A percentile compares a stretch with the other conserved stretches of the same genome.
These are phyloP conservation scores for Lepidochrysops patricia DNA, from an alignment of 2,888 invertebrate species.

Conservation along the genomic window DNA sequence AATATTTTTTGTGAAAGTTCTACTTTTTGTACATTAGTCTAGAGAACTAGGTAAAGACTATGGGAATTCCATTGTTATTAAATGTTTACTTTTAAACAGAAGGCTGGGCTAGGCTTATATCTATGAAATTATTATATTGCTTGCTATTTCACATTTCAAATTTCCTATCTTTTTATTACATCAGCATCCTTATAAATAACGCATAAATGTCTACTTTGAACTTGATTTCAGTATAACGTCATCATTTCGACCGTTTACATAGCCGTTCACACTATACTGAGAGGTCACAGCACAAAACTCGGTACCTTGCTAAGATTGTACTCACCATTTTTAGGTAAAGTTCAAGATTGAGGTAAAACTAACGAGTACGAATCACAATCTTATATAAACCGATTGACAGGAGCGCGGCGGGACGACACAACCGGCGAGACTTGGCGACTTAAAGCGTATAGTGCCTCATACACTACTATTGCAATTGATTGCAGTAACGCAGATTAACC, in stretches of 20 bases:
- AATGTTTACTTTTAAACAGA: too few relatives aligned
- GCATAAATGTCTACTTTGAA: background rate
- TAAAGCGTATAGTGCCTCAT: background rate
- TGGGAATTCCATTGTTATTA: too few relatives aligned
- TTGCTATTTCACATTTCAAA: too few relatives aligned
- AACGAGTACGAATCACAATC: background rate
- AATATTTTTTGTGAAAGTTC: too few relatives aligned
- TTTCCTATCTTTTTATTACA: background rate
- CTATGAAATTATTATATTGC: too few relatives aligned
- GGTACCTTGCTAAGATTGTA: background rate
- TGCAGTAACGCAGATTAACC: conserved; percentile 17
- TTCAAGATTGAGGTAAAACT: background rate
- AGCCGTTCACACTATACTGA: background rate
- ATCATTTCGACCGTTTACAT: background rate
- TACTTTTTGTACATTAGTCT: too few relatives aligned
- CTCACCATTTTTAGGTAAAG: conserved; percentile 4
- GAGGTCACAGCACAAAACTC: background rate
- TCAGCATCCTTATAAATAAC: background rate
- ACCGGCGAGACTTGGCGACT: background rate
- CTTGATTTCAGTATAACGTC: background rate
- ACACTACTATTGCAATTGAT: conserved; percentile 10
- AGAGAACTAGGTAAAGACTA: too few relatives aligned
- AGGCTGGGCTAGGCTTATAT: too few relatives aligned
- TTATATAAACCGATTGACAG: background rate
- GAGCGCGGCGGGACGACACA: background rate